Evolutionary conservation across 2,888 invertebrate genomes (phyloP), one percentile per base, ranked within the genome.

Genomic region (Melanophora roralis): DNA sequence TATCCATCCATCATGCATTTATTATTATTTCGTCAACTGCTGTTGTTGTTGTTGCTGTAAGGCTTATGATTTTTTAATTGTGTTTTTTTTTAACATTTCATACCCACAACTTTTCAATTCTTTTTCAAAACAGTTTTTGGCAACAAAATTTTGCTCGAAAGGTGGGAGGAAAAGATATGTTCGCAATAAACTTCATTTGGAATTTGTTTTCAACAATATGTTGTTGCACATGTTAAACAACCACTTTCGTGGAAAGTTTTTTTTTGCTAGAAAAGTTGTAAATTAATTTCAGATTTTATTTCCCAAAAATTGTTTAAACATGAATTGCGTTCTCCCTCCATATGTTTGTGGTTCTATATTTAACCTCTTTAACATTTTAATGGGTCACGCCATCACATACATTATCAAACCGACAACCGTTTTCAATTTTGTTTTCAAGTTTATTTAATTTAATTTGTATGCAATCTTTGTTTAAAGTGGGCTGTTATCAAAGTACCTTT

Each of bases 11-110:
- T 59, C 67, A 67, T 59, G 51, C 59, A 51, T 65, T 21, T 51
- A 34, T 49, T 74, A 34, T 74, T 49, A 40, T 45, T 16, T 6
- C 16, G 55, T 12, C 12, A 40, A 55, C 21, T 57, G 11, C 9
- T 8, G 36, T 1, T n/a, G 19, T 27, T 38, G 49, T n/a, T 38
- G 51, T 40, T 40, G 65, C 49, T 53, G 53, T 38, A 32, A 72
- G 72, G 65, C 67, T 78, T 78, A 72, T 68, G 67, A 72, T 67
- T 60, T 78, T 67, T 78, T 68, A 78, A 73, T 78, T 78, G 78
- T 78, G 47, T 78, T 73, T 72, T n/a, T n/a, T 73, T 78, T 78
- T 78, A 73, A 62, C 62, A n/a, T 60, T 72, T 40, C 49, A 49
- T 49, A 36, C 43, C 74, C 57, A 62, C 38, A 47, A 4, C 4